Conservation (phyloP, 2,113 vertebrate genomes). For the Zootoca vivipara region DNA sequence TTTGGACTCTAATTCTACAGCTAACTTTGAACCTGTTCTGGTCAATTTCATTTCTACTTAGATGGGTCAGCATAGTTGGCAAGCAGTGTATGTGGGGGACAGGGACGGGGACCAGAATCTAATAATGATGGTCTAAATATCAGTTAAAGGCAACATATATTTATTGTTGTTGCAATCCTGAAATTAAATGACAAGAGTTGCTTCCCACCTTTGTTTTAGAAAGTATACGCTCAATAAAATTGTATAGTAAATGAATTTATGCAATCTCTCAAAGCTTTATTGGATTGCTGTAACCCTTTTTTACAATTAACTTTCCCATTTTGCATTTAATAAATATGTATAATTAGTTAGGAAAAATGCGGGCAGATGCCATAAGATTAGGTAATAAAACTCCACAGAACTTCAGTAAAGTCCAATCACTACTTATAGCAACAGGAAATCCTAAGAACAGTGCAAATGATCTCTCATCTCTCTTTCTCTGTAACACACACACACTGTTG, state of each 20-base stretch:
- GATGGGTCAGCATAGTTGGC: not conserved
- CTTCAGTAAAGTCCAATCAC: not conserved
- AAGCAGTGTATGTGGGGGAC: not conserved
- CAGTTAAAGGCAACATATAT: not conserved
- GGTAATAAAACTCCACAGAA: not conserved
- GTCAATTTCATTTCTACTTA: not conserved
- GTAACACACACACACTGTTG: not conserved
- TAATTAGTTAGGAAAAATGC: not conserved
- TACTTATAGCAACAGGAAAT: not conserved
- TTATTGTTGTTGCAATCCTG: not conserved
- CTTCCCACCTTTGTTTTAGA: not conserved
- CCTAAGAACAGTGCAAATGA: not conserved
- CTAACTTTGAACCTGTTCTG: not conserved
- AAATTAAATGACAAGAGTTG: not conserved
- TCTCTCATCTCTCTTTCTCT: not conserved
- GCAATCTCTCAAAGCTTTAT: not conserved
- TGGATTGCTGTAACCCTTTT: not conserved
- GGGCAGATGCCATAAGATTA: not conserved
- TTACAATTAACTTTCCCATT: not conserved
- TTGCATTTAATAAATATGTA: not conserved
- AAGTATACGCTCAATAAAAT: not conserved
- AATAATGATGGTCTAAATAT: constrained; percentile 3
- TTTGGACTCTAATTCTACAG: not conserved
- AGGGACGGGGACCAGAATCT: not conserved
- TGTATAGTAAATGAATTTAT: not conserved